Evolutionary conservation across 2,113 vertebrate species (phyloP), one percentile per base, ranked within the genome.

Genomic region (Eonycteris spelaea): DNA sequence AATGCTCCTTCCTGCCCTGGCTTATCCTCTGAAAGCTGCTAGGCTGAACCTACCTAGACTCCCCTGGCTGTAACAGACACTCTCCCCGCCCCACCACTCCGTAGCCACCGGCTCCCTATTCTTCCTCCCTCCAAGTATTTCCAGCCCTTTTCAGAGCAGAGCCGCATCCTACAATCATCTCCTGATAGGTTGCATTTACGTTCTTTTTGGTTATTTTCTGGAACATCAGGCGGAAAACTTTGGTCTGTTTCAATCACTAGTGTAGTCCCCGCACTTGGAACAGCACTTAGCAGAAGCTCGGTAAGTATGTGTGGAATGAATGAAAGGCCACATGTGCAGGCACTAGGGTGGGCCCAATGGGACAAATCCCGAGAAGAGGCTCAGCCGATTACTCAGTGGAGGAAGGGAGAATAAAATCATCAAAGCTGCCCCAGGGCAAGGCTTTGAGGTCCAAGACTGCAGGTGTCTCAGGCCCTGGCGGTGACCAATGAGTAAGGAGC

Each of bases 71-170:
- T 73, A 30, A 38, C 9, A 40, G 22, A 5, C 12, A 11, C 0
- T 0, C 45, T 13, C 2, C 1, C 19, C 5, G 28, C 6, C 5
- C 14, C 71, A 48, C 19, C 0, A 0, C 10, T 40, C 30, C 68
- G 7, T 4, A 33, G 21, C 10, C 0, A 0, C 51, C 7, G 7
- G 1, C 70, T 30, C 22, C 18, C 33, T 8, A 10, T 4, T 30
- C 9, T 24, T 40, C 33, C 38, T 33, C 35, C 14, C 6, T 4
- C 0, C 2, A 38, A 51, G 45, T 45, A 68, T 43, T 80, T 53
- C 1, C 13, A 68, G 14, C 18, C 7, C 67, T 86, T 75, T 75
- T 35, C 74, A 35, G 19, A 75, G 22, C 33, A 11, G 18, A 80
- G 9, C 28, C 15, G 35, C 40, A 61, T 8, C 15, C 38, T 68